Conservation (phyloP, 2,113 vertebrate genomes). For the Pygoscelis antarcticus region DNA sequence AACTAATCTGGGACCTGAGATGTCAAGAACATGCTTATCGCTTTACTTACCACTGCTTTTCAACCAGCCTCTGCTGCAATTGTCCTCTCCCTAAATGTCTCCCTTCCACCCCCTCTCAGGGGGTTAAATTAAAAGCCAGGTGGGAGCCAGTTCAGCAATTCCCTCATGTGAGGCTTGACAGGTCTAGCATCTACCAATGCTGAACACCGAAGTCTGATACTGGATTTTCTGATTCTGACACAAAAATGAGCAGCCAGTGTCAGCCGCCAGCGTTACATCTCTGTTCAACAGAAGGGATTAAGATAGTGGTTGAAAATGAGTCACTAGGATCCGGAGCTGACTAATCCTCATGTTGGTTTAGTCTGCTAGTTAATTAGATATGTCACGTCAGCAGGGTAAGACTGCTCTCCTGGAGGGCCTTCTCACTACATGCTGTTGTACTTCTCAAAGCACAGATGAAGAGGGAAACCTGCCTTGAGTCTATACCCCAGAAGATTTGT, state of each 20-base stretch:
- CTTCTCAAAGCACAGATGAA: neutral
- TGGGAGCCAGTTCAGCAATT: neutral
- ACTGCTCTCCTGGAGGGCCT: neutral
- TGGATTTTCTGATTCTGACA: neutral
- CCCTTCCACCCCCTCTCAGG: neutral
- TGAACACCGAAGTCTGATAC: neutral
- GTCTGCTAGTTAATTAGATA: slow-evolving; percentile 33
- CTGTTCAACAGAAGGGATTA: neutral
- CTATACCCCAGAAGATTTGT: neutral
- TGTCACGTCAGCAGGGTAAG: neutral
- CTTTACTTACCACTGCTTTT: neutral
- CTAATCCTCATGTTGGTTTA: neutral
- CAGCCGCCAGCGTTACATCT: neutral
- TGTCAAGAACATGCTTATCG: neutral
- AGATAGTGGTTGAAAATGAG: neutral
- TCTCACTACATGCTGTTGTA: neutral
- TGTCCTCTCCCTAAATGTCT: neutral
- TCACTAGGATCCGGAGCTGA: neutral
- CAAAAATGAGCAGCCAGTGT: neutral
- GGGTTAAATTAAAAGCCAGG: neutral
- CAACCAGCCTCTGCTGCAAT: neutral
- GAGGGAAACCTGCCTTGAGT: neutral
- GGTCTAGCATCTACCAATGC: neutral
- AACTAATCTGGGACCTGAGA: neutral
- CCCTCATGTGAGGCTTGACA: neutral